phyloP scores from a whole-genome alignment of 2,888 invertebrate species.

The Phaedon cochleariae region DNA sequence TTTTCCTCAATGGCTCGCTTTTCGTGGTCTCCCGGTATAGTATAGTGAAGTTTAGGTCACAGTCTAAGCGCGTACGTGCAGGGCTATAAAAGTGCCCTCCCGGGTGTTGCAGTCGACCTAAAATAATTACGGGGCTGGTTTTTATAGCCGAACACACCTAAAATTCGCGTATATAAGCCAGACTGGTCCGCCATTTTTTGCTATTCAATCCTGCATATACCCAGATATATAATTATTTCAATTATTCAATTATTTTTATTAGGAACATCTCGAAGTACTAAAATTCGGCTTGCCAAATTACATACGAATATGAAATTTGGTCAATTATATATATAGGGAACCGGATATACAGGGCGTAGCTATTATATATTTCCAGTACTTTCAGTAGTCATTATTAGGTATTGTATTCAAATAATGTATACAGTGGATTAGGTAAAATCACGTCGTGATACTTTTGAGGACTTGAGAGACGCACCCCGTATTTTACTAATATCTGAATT shows the following conservation, averaged over 20 bases:
- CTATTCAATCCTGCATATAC: background rate
- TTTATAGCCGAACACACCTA: slow-evolving; percentile 39
- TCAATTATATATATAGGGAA: background rate
- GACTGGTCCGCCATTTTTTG: background rate
- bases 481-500: no score
- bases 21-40: no score
- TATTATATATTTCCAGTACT: no score
- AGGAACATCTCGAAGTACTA: background rate
- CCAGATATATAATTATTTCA: background rate
- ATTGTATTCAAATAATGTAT: no score
- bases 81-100: slow-evolving; percentile 44
- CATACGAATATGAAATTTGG: background rate
- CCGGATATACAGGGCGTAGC: no score
- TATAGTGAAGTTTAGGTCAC: no score
- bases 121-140: slow-evolving; percentile 46
- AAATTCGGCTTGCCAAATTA: background rate
- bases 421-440: no score
- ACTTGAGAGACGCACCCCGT: no score
- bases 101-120: slow-evolving; percentile 30
- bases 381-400: no score
- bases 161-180: slow-evolving; percentile 28
- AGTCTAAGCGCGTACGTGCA: background rate
- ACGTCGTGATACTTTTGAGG: no score
- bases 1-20: no score
- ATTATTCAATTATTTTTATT: background rate